Percentiles rank a stretch among this genome's conserved stretches.
Conservation (phyloP, 2,888 invertebrate species). For the Eutolmus rufibarbis region DNA sequence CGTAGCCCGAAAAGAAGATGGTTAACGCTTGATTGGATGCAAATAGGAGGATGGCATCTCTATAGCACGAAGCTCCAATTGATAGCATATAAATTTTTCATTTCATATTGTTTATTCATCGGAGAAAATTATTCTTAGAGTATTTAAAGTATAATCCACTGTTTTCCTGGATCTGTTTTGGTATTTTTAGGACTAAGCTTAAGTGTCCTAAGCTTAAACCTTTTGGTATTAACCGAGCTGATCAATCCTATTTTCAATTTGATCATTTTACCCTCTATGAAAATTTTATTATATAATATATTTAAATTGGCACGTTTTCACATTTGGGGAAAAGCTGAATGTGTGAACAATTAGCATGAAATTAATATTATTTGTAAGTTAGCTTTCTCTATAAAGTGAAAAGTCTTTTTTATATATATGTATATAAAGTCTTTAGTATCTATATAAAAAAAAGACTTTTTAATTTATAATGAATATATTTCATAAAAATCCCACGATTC, state of each 20-base stretch:
- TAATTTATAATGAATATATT: too few relatives aligned
- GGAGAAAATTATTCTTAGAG: not conserved
- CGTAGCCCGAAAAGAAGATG: not conserved
- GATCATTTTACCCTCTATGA: not conserved
- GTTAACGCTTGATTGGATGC: not conserved
- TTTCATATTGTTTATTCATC: not conserved
- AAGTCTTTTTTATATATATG: too few relatives aligned
- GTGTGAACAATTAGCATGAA: too few relatives aligned
- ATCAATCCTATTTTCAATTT: not conserved
- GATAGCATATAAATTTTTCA: not conserved
- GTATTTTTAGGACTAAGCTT: not conserved
- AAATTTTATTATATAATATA: not conserved
- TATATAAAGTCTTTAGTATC: too few relatives aligned
- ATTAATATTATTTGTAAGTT: too few relatives aligned
- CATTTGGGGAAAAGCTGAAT: not conserved
- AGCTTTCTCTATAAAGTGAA: too few relatives aligned
- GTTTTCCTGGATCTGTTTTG: not conserved
- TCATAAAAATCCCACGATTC: too few relatives aligned
- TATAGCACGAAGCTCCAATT: not conserved
- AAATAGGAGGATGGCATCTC: not conserved
- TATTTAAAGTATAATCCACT: not conserved
- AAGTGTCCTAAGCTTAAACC: not conserved
- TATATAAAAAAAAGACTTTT: too few relatives aligned
- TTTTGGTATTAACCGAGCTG: not conserved
- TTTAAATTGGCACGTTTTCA: not conserved